phyloP scores from a whole-genome alignment of 2,888 invertebrate species.

The Epinotia brunnichana region DNA sequence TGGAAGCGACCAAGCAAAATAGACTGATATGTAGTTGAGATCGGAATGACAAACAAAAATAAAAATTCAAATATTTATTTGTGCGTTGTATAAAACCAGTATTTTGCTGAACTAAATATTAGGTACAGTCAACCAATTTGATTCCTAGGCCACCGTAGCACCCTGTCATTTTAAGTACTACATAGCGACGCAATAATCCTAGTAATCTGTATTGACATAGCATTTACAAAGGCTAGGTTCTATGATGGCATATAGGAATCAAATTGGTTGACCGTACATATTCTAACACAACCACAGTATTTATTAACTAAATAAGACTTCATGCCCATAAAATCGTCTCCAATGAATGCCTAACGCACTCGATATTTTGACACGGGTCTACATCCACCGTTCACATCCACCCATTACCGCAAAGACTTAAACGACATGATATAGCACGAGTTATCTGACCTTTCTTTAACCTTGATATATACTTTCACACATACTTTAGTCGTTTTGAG shows the following conservation, averaged over 20 bases:
- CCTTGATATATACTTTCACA: not conserved
- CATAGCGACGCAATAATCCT: too few species aligned
- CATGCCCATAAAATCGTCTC: conserved; percentile 12
- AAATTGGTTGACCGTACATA: too few species aligned
- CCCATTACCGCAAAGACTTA: not conserved
- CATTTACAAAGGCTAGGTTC: too few species aligned
- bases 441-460: not conserved
- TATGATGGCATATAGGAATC: too few species aligned
- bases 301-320: conserved; percentile 25
- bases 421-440: not conserved
- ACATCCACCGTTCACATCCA: conserved; percentile 18
- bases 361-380: conserved; percentile 37
- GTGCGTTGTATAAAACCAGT: not conserved
- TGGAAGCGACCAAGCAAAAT: too few species aligned
- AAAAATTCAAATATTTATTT: not conserved
- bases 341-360: conserved; percentile 31
- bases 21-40: too few species aligned
- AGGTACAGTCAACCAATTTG: too few species aligned
- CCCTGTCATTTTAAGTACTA: too few species aligned
- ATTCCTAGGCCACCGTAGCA: too few species aligned
- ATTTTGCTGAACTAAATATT: not conserved
- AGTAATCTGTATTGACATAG: too few species aligned
- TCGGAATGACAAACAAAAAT: too few species aligned
- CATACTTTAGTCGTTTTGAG: not conserved
- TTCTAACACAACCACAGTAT: not conserved